Evolutionary conservation across 2,797 vertebrate species (phyloP), one percentile per base, ranked within the genome.

Genomic region (Liparis tanakae): DNA sequence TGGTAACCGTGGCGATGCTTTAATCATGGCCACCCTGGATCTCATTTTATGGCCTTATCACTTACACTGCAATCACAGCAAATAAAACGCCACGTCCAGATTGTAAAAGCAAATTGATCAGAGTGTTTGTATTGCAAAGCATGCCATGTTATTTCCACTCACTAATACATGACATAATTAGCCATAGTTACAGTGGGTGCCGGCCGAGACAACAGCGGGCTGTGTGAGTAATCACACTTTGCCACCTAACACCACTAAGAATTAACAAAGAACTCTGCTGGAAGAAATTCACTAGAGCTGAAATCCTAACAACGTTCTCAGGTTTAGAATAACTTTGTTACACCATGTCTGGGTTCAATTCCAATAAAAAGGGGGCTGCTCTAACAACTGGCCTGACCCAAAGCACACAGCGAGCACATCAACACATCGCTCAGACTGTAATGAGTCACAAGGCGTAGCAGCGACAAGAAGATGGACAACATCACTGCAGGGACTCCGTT

Each of bases 381-480:
- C 48, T 61, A 56, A 50, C 61, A 67, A 46, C 1, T 66, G 71
- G 17, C 41, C 65, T 58, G 76, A 79, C 15, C 3, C 68, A 33
- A 36, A 81, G 66, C 72, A 74, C 72, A 72, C 57, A 25, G 25
- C 17, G 62, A 63, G 43, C 10, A 68, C 67, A 65, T 72, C 74
- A 51, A 83, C 80, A 82, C 65, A 25, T 64, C 15, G 30, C 59
- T 58, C 54, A 62, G 46, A 78, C 60, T 59, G 61, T 59, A 54
- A 81, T 22, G 7, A 48, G 67, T 81, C 74, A 86, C 76, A 78
- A 66, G 78, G 78, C 67, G 25, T 18, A 53, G 51, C 10, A 60
- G 58, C 15, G 3, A 69, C 48, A 64, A 58, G 65, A 75, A 43
- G 33, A 50, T 60, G 44, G 60, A 70, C 22, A 72, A 22, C 48